These are phyloP conservation scores for Amblyteles armatorius DNA, from an alignment of 2,888 invertebrate species.

Conservation along the genomic window DNA sequence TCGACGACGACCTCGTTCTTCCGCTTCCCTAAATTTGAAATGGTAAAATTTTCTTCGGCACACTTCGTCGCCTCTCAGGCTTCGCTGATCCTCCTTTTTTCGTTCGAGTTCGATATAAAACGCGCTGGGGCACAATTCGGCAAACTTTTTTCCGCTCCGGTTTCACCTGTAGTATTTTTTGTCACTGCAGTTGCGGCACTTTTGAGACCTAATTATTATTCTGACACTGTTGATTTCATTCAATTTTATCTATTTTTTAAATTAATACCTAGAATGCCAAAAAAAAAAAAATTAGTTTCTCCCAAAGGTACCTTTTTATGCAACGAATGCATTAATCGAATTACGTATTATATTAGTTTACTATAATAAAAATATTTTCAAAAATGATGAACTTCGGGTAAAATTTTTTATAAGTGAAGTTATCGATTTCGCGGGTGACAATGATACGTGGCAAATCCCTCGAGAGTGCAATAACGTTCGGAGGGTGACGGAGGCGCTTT, in stretches of 20 bases:
- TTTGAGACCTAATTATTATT: too few species aligned
- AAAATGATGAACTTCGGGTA: background rate
- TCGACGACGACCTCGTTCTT: slow-evolving; percentile 18
- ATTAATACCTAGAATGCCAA: too few species aligned
- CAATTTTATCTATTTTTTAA: too few species aligned
- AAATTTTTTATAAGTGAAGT: background rate
- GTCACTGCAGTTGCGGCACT: too few species aligned
- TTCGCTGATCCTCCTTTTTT: background rate
- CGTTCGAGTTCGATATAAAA: background rate
- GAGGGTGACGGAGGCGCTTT: background rate
- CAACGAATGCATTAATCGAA: too few species aligned
- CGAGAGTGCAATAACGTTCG: background rate
- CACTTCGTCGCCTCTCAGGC: background rate
- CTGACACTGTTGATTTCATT: too few species aligned
- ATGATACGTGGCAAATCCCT: slow-evolving; percentile 2
- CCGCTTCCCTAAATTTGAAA: slow-evolving; percentile 17
- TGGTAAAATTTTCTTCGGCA: background rate
- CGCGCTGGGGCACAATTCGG: background rate
- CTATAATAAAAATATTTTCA: background rate
- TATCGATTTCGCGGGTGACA: background rate
- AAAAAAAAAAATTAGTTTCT: too few species aligned
- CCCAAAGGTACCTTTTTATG: too few species aligned
- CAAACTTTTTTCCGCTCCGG: background rate
- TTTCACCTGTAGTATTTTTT: background rate
- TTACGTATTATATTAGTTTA: background rate